Evolutionary conservation across 2,888 invertebrate genomes (phyloP).

Genomic region (Harpalus rubripes): DNA sequence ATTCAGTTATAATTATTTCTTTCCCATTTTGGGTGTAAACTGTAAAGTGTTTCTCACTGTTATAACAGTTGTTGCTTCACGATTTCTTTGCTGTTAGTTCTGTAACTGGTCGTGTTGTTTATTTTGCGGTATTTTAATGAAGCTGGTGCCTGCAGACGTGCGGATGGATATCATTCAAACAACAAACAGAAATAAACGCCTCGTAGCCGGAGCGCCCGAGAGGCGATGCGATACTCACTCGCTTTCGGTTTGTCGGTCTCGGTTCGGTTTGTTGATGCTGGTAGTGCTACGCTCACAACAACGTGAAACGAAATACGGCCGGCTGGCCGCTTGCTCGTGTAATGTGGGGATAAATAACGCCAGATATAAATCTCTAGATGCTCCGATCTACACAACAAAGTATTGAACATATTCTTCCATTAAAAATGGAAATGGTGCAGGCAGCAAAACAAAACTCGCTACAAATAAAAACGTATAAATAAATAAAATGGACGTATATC

Average conservation of each 20-base stretch:
- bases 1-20: no score
- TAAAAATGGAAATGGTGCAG: background rate
- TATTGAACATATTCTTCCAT: background rate
- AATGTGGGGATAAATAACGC: conserved; percentile 55
- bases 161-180: conserved; percentile 48
- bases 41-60: background rate
- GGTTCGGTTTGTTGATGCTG: background rate
- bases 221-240: conserved; percentile 10
- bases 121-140: conserved; percentile 50
- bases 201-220: background rate
- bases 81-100: no score
- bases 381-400: background rate
- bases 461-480: no score
- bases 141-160: conserved; percentile 12
- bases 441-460: no score
- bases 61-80: conserved; percentile 10
- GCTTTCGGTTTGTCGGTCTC: background rate
- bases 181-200: conserved; percentile 53
- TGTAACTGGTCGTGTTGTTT: conserved; percentile 4
- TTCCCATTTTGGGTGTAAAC: background rate
- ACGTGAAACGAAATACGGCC: conserved; percentile 54
- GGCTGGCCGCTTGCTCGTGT: conserved; percentile 36
- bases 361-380: conserved; percentile 43
- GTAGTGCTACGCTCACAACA: background rate
- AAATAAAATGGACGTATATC: background rate